These are phyloP conservation scores for Apodemus sylvaticus DNA, from an alignment of 2,113 vertebrate species.

Conservation along the genomic window DNA sequence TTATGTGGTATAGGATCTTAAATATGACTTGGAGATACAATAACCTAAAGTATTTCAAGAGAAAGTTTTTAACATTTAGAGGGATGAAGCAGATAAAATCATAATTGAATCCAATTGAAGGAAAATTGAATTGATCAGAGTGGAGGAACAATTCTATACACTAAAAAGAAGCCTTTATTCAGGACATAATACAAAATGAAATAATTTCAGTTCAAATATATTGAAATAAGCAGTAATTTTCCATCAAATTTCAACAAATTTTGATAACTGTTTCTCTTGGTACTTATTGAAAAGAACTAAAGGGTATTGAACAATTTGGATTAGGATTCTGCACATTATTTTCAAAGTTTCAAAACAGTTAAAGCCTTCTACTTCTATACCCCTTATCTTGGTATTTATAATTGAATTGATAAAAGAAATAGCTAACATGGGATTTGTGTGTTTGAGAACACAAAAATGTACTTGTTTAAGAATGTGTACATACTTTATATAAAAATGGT, in stretches of 20 bases:
- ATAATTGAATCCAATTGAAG: conserved; percentile 71
- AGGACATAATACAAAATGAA: conserved; percentile 45
- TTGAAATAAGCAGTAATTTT: conserved; percentile 57
- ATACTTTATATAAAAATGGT: neutral
- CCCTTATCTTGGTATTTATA: conserved; percentile 16
- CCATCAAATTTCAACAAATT: conserved; percentile 46
- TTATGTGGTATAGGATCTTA: conserved; percentile 42
- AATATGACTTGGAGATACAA: conserved; percentile 40
- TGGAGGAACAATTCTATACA: conserved; percentile 17
- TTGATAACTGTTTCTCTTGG: conserved; percentile 1
- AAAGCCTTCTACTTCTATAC: neutral
- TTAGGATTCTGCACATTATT: neutral
- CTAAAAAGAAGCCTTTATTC: conserved; percentile 54
- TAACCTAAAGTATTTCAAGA: conserved; percentile 53
- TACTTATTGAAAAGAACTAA: conserved; percentile 13
- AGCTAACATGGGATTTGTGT: neutral
- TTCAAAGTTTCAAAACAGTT: conserved; percentile 20
- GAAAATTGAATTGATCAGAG: conserved; percentile 65
- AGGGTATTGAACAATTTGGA: neutral
- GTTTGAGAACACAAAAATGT: conserved; percentile 10
- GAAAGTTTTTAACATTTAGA: conserved; percentile 47
- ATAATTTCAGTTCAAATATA: conserved; percentile 41
- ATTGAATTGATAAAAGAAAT: conserved; percentile 21
- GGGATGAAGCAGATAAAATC: conserved; percentile 60
- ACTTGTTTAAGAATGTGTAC: neutral